Conservation (phyloP, 2,113 vertebrate genomes). For the Xenopus borealis region DNA sequence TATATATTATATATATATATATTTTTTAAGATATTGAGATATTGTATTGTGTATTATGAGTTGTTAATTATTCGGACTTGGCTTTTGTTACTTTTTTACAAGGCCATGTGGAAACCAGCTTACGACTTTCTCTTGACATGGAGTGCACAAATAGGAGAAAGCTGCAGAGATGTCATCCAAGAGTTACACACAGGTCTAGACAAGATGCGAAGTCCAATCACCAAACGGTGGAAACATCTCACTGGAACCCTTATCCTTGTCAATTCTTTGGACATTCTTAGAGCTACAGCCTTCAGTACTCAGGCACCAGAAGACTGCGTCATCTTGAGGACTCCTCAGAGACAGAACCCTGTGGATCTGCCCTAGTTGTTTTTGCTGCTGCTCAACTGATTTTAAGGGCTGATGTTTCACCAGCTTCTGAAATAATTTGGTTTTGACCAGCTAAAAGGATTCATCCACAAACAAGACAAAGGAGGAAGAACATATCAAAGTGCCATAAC, state of each 20-base stretch:
- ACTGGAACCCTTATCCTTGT: slow-evolving; percentile 93
- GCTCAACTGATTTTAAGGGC: neutral
- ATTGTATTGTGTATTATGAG: too few species aligned
- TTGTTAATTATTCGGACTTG: too few species aligned
- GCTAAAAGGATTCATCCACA: neutral
- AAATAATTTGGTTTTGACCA: neutral
- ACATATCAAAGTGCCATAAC: neutral
- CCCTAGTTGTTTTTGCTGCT: neutral
- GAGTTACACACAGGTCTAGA: slow-evolving; percentile 91
- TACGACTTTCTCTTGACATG: slow-evolving; percentile 95
- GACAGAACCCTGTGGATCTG: neutral
- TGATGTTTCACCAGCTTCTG: neutral
- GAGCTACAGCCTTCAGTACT: slow-evolving; percentile 87
- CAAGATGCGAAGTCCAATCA: slow-evolving; percentile 95
- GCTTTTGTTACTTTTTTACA: neutral
- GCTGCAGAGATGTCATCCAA: slow-evolving; percentile 94
- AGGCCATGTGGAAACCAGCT: slow-evolving; percentile 98
- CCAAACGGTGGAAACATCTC: slow-evolving; percentile 95
- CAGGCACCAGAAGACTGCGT: slow-evolving; percentile 73
- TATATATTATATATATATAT: too few species aligned
- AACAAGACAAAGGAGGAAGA: too few species aligned
- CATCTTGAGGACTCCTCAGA: neutral
- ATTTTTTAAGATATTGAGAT: too few species aligned
- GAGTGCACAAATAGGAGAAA: slow-evolving; percentile 94
- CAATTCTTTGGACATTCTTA: slow-evolving; percentile 84